Base-by-base conservation (phyloP, 2,888 invertebrate genomes). In the Trypoxylon attenuatum region DNA sequence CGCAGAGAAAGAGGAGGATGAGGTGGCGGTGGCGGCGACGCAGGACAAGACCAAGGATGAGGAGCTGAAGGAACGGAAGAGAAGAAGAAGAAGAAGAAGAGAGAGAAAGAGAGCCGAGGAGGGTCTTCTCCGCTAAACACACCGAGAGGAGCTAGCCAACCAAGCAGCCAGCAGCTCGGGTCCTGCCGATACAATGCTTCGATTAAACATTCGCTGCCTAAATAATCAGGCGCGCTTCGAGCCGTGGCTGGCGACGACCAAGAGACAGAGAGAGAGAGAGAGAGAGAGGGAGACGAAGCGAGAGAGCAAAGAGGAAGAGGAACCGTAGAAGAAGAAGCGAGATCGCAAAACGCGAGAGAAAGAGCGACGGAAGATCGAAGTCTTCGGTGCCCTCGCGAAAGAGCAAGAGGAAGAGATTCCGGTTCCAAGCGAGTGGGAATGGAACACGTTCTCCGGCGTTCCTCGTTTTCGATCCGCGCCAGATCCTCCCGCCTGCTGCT, bases 131-230 rank as follows among this genome's bases (percentile, higher is more conserved):
- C 61, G 62, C 67, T 73, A 76, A 74, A 73, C 74, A 68, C 66
- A 66, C 45, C 72, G 71, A 76, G 71, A 72, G 76, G 58, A 72
- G 59, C 51, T 62, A 56, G 60, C 49, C 61, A 50, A 42, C 57
- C 65, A 65, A 72, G 68, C 33, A 50, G 57, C 52, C 61, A 54
- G 63, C 57, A 59, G 68, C 69, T 54, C 65, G 41, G 66, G 70
- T 55, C 66, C 67, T 71, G 73, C 77, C 82, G 86, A 85, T 84
- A 86, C 86, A 85, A 86, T 85, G 82, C 85, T 84, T 84, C 83
- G 86, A 86, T 86, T 85, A 86, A 86, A 84, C 83, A 86, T 85
- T 85, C 83, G 81, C 83, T 85, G 85, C 85, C 85, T 85, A 86
- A 86, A 86, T 86, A 86, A 85, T 84, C 85, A 84, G 83, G 77